Evolutionary conservation across 2,888 invertebrate genomes (phyloP).

Genomic region (Horisme vitalbata): DNA sequence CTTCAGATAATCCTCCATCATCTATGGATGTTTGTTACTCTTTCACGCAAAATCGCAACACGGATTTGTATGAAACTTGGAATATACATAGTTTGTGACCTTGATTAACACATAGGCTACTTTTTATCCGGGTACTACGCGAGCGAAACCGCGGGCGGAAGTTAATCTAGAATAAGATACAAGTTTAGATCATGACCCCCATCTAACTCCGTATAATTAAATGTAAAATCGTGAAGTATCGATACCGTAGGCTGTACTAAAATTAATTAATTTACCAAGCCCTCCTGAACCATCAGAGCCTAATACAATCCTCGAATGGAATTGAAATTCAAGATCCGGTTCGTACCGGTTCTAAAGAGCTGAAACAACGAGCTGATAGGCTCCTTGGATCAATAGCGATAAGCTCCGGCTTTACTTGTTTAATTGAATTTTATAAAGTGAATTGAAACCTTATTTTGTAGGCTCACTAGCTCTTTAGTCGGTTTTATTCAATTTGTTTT

Average conservation of each 20-base stretch:
- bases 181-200: too few relatives aligned
- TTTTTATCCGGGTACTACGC: too few relatives aligned
- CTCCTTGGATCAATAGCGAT: neutral
- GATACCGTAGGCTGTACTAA: neutral
- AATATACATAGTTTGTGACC: too few relatives aligned
- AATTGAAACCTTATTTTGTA: neutral
- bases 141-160: too few relatives aligned
- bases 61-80: too few relatives aligned
- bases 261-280: slow-evolving; percentile 8
- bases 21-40: too few relatives aligned
- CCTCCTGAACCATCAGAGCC: neutral
- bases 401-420: neutral
- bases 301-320: slow-evolving; percentile 5
- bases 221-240: neutral
- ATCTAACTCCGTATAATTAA: too few relatives aligned
- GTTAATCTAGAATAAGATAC: too few relatives aligned
- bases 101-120: too few relatives aligned
- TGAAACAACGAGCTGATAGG: slow-evolving; percentile 1
- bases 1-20: too few relatives aligned
- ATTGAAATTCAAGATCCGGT: slow-evolving; percentile 10
- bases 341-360: neutral
- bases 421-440: slow-evolving; percentile 4
- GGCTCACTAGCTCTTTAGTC: too few relatives aligned
- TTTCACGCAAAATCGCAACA: too few relatives aligned
- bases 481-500: neutral